A percentile compares a stretch with the other conserved stretches of the same genome.
Evolutionary conservation across 2,113 vertebrate genomes (phyloP).

Genomic region (Edolisoma coerulescens): DNA sequence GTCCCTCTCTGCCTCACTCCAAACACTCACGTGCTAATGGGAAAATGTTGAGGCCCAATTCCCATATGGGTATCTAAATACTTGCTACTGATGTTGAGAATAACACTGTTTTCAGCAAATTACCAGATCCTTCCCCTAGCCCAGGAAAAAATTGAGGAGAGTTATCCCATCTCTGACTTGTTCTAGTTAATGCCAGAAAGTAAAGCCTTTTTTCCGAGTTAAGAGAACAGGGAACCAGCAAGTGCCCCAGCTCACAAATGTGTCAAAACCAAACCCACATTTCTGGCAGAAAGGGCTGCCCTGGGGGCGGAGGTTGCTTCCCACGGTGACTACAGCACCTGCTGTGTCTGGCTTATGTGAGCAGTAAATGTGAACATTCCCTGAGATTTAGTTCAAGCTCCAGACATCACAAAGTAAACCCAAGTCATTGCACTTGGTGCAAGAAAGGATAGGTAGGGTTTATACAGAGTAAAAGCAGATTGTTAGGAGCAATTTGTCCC

Average conservation of each 20-base stretch:
- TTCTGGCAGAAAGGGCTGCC: background rate
- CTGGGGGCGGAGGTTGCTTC: background rate
- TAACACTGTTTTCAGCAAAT: background rate
- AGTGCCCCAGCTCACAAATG: background rate
- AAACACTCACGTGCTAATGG: background rate
- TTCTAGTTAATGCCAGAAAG: background rate
- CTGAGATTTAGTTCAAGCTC: background rate
- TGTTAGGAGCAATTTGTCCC: background rate
- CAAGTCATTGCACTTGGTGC: background rate
- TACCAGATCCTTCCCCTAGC: background rate
- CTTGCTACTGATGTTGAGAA: background rate
- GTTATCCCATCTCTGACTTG: background rate
- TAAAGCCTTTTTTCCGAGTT: background rate
- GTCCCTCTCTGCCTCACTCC: background rate
- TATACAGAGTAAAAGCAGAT: background rate
- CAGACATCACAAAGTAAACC: background rate
- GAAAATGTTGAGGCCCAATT: background rate
- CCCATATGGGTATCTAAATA: background rate
- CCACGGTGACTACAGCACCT: background rate
- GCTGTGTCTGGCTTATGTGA: background rate
- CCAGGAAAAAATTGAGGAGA: background rate
- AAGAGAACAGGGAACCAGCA: background rate
- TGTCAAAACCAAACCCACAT: background rate
- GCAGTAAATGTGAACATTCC: background rate
- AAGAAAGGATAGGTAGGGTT: background rate